These are phyloP conservation scores for Notechis scutatus DNA, from an alignment of 2,113 vertebrate genomes.

Conservation along the genomic window DNA sequence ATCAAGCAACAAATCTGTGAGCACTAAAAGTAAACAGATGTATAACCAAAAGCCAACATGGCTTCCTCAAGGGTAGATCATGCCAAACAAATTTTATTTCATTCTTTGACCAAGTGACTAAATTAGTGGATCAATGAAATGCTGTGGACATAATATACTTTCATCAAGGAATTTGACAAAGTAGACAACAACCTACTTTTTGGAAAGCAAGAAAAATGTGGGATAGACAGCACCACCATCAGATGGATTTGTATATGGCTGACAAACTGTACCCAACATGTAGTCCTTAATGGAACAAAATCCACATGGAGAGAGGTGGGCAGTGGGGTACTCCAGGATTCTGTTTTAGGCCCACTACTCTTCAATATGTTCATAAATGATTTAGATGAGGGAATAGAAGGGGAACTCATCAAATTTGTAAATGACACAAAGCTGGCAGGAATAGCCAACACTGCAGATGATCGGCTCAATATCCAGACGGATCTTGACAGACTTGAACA, in stretches of 20 bases:
- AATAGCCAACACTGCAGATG: not conserved
- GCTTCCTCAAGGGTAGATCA: too few relatives aligned
- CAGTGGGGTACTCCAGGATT: not conserved
- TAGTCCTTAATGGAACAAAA: not conserved
- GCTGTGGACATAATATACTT: too few relatives aligned
- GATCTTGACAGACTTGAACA: too few relatives aligned
- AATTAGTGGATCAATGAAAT: too few relatives aligned
- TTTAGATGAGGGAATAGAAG: not conserved
- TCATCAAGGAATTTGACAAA: not conserved
- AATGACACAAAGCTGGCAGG: not conserved
- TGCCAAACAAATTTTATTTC: too few relatives aligned
- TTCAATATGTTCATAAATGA: not conserved
- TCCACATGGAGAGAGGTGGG: not conserved
- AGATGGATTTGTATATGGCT: not conserved
- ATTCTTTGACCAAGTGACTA: too few relatives aligned
- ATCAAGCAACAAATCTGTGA: too few relatives aligned
- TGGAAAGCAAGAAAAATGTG: not conserved
- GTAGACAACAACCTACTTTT: not conserved
- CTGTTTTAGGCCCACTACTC: not conserved
- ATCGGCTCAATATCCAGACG: too few relatives aligned
- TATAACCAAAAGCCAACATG: too few relatives aligned
- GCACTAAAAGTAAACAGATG: too few relatives aligned
- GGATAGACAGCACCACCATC: not conserved
- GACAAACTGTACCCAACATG: not conserved
- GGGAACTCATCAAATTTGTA: not conserved